Conservation (phyloP, 2,888 invertebrate genomes). For the Podotricha telesiphe region DNA sequence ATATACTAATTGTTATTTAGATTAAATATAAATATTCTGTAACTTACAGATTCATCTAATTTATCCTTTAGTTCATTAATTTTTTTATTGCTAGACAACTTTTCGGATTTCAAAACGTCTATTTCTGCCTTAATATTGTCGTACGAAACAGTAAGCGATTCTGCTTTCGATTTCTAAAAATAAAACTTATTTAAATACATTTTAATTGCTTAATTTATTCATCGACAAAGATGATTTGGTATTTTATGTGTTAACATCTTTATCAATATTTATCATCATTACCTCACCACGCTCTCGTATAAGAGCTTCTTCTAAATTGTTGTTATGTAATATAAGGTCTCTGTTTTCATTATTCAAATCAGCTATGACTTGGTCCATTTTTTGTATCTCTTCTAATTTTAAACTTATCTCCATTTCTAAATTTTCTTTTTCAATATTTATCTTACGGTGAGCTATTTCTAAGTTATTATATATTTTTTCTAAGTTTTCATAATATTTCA, state of each 20-base stretch:
- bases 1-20: too few relatives aligned
- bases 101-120: constrained; percentile 64
- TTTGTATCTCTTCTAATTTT: constrained; percentile 52
- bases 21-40: too few relatives aligned
- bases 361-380: constrained; percentile 56
- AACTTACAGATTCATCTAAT: constrained; percentile 66
- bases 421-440: constrained; percentile 58
- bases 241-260: background rate
- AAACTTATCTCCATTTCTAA: constrained; percentile 56
- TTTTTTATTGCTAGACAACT: constrained; percentile 55
- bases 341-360: constrained; percentile 57
- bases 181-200: background rate
- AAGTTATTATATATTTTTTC: constrained; percentile 57
- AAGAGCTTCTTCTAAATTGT: constrained; percentile 64
- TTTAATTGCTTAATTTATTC: background rate
- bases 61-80: constrained; percentile 61
- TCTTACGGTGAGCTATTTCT: constrained; percentile 51
- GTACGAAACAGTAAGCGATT: constrained; percentile 45
- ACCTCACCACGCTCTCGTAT: constrained; percentile 64
- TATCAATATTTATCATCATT: constrained; percentile 13
- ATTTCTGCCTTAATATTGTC: constrained; percentile 59
- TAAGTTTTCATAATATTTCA: constrained; percentile 57
- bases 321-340: constrained; percentile 56
- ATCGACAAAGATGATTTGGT: too few relatives aligned
- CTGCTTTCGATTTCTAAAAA: constrained; percentile 43